phyloP scores from a whole-genome alignment of 2,888 invertebrate genomes.

The Drosophila barbarae region DNA sequence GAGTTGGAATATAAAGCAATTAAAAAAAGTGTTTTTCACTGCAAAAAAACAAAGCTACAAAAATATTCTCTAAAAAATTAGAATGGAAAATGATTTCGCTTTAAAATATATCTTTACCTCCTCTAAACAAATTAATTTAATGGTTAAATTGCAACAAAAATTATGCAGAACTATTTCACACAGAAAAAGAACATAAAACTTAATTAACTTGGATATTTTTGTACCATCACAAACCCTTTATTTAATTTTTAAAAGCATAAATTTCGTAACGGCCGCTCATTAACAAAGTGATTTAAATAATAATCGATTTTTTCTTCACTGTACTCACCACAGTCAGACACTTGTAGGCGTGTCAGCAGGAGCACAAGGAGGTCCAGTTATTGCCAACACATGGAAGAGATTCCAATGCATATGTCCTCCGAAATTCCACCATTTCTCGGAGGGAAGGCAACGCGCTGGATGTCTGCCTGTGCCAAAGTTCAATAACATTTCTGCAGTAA shows the following conservation, averaged over 20 bases:
- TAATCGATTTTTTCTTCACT: constrained; percentile 4
- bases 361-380: constrained; percentile 33
- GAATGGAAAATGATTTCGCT: not conserved
- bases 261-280: not conserved
- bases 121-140: not conserved
- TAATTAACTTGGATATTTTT: not conserved
- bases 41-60: not conserved
- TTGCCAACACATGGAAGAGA: constrained; percentile 59
- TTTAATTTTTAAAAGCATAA: not conserved
- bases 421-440: constrained; percentile 2
- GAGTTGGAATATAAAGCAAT: constrained; percentile 42
- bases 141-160: not conserved
- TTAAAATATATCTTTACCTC: not conserved
- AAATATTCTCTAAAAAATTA: not conserved
- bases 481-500: constrained; percentile 58
- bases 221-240: not conserved
- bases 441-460: not conserved
- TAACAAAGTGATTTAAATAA: not conserved
- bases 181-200: not conserved
- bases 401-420: constrained; percentile 16
- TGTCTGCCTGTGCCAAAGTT: constrained; percentile 39
- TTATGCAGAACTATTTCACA: not conserved
- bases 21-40: constrained; percentile 12
- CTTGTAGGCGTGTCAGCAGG: constrained; percentile 30
- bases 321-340: constrained; percentile 3